These are phyloP conservation scores for Galbula dea DNA, from an alignment of 2,113 vertebrate species.

Conservation along the genomic window DNA sequence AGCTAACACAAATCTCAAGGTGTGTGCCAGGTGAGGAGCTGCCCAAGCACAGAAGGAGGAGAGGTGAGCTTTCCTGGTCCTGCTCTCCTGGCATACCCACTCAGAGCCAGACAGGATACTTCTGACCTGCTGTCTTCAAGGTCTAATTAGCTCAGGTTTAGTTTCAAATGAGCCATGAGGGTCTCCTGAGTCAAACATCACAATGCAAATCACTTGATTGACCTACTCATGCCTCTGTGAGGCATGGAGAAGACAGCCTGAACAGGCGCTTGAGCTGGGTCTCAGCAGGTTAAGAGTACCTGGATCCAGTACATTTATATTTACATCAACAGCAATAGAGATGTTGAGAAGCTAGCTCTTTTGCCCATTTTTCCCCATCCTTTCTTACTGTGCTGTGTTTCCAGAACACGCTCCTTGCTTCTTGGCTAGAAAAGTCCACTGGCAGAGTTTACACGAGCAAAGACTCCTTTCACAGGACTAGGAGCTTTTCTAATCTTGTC, in stretches of 20 bases:
- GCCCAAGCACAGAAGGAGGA: background rate
- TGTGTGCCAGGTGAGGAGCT: accelerated
- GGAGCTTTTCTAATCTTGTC: background rate
- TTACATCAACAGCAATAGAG: background rate
- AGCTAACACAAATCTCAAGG: accelerated
- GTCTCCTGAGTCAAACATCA: background rate
- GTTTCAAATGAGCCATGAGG: background rate
- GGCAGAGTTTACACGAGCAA: background rate
- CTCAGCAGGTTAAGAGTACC: background rate
- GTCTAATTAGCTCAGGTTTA: background rate
- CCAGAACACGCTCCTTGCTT: background rate
- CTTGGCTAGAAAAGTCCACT: background rate
- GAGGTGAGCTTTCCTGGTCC: background rate
- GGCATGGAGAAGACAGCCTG: background rate
- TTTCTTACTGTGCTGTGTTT: background rate
- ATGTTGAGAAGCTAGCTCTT: background rate
- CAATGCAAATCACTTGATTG: accelerated
- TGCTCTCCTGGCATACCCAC: background rate
- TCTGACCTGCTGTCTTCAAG: background rate
- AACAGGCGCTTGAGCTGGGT: background rate
- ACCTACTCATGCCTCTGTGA: accelerated
- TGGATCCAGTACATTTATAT: background rate
- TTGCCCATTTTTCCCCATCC: background rate
- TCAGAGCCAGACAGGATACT: background rate
- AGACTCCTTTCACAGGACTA: background rate